phyloP scores from a whole-genome alignment of 2,888 invertebrate species.

The Eucera pruinosa region DNA sequence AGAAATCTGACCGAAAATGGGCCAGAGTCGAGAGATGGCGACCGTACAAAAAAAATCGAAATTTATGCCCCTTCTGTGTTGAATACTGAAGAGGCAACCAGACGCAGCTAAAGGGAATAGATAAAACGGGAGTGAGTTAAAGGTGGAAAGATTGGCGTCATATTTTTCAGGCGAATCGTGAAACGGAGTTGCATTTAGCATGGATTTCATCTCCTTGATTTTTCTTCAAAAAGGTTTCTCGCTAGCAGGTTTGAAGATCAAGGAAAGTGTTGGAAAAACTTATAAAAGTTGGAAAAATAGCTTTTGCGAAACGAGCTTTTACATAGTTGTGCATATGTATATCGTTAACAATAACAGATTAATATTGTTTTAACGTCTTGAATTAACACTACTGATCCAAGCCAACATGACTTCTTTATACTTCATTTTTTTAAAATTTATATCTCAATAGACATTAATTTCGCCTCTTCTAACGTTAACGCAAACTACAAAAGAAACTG shows the following conservation, averaged over 20 bases:
- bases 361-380: too few relatives aligned
- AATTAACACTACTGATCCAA: too few relatives aligned
- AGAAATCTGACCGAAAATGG: constrained; percentile 39
- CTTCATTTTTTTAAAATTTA: too few relatives aligned
- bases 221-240: constrained; percentile 3
- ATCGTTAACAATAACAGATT: too few relatives aligned
- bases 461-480: too few relatives aligned
- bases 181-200: constrained; percentile 39
- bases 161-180: constrained; percentile 39
- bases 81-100: constrained; percentile 49
- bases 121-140: constrained; percentile 35
- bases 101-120: constrained; percentile 32
- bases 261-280: too few relatives aligned
- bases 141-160: constrained; percentile 40
- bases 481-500: too few relatives aligned
- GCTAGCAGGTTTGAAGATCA: constrained; percentile 1
- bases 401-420: too few relatives aligned
- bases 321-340: too few relatives aligned
- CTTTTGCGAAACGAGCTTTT: too few relatives aligned
- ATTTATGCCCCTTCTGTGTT: constrained; percentile 47
- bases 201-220: neutral
- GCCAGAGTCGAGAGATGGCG: constrained; percentile 17
- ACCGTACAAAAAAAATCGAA: constrained; percentile 42
- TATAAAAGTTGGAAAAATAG: too few relatives aligned
- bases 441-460: too few relatives aligned